Percentiles rank a stretch among this genome's conserved stretches.
These are phyloP conservation scores for Podarcis muralis DNA, from an alignment of 2,113 vertebrate species.

Conservation along the genomic window DNA sequence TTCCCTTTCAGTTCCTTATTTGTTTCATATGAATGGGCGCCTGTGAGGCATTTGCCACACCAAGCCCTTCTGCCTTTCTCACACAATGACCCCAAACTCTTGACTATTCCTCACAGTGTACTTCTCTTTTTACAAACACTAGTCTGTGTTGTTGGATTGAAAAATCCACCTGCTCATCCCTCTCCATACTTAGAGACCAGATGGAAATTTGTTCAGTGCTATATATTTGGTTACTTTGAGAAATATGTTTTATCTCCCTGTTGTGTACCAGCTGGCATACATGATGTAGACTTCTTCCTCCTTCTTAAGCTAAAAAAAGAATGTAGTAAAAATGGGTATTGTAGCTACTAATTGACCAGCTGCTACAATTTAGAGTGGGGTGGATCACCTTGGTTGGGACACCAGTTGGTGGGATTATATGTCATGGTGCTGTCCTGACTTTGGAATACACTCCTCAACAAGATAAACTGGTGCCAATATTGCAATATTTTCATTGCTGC, in stretches of 20 bases:
- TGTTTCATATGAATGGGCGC: not conserved
- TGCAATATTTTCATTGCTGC: not conserved
- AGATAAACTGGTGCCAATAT: not conserved
- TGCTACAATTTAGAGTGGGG: not conserved
- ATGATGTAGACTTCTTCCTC: not conserved
- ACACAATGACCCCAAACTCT: not conserved
- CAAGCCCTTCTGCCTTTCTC: not conserved
- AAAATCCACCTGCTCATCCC: not conserved
- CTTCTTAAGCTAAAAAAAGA: not conserved
- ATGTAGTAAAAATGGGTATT: not conserved
- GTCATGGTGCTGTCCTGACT: not conserved
- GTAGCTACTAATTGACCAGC: not conserved
- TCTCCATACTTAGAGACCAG: not conserved
- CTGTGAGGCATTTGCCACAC: not conserved
- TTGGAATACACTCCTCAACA: not conserved
- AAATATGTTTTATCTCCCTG: not conserved
- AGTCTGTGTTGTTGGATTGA: not conserved
- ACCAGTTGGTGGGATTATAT: no score
- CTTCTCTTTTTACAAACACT: not conserved
- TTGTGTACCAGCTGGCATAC: not conserved
- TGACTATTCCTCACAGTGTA: not conserved
- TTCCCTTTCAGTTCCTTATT: not conserved
- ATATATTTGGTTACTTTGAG: not conserved
- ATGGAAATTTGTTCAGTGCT: not conserved
- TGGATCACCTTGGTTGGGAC: not conserved